These are phyloP conservation scores for Heterodera schachtii DNA, from an alignment of 1,140 invertebrate species.

Conservation along the genomic window DNA sequence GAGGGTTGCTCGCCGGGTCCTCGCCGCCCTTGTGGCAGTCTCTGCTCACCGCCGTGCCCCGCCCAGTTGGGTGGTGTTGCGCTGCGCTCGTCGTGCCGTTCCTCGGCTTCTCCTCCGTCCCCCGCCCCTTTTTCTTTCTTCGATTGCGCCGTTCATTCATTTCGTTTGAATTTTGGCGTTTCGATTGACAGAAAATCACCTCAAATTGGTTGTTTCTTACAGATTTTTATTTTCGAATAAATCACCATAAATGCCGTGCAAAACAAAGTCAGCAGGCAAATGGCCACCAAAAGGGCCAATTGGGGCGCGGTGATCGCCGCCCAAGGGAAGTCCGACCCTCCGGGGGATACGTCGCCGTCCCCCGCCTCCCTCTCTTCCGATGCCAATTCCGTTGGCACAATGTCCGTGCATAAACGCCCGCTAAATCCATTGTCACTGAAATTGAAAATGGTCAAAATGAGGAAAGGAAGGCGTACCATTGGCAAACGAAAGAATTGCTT, in stretches of 20 bases:
- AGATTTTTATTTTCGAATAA: neutral
- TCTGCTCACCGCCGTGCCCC: slow-evolving; percentile 4
- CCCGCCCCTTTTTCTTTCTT: slow-evolving; percentile 9
- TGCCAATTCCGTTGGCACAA: slow-evolving; percentile 9
- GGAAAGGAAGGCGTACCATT: slow-evolving; percentile 37
- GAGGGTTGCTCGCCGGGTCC: slow-evolving; percentile 29
- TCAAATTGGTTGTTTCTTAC: slow-evolving; percentile 3
- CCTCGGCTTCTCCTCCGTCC: neutral
- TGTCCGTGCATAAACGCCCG: slow-evolving; percentile 17
- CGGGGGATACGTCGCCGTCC: slow-evolving; percentile 21
- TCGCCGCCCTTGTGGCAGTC: neutral
- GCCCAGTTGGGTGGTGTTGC: neutral
- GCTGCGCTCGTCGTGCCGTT: slow-evolving; percentile 4
- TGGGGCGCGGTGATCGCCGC: slow-evolving; percentile 26
- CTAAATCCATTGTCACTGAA: neutral
- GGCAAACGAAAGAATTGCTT: slow-evolving; percentile 41
- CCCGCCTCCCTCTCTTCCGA: neutral
- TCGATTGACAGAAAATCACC: slow-evolving; percentile 1
- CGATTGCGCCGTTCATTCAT: slow-evolving; percentile 2
- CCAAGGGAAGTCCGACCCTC: slow-evolving; percentile 11
- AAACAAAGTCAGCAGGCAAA: slow-evolving; percentile 40
- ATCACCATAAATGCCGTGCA: slow-evolving; percentile 31
- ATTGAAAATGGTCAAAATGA: slow-evolving; percentile 17
- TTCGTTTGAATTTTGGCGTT: neutral
- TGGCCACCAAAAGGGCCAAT: slow-evolving; percentile 36